Base-by-base conservation (phyloP, 2,888 invertebrate species). In the Drosophila kanekoi region DNA sequence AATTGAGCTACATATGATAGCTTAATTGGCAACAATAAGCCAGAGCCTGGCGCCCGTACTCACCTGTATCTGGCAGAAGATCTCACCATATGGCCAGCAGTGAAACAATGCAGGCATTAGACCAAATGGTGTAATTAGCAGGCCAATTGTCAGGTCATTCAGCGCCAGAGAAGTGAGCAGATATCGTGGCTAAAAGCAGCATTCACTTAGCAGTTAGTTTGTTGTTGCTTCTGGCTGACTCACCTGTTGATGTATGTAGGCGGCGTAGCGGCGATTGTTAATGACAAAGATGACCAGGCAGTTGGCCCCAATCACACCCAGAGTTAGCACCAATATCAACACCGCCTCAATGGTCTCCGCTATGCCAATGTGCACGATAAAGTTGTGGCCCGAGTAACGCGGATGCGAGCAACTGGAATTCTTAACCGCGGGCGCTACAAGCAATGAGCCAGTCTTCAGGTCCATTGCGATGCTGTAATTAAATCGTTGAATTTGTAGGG, bases 71-170 rank as follows among this genome's bases (percentile, higher is more conserved):
- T 97, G 97, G 93, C 97, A 97, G 92, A 97, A 95, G 89, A 97
- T 95, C 93, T 97, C 97, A 59, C 97, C 97, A 93, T 96, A 97
- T 37, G 97, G 97, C 97, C 97, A 97, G 92, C 97, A 97, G 92
- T 96, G 96, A 90, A 96, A 95, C 76, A 97, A 93, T 40, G 97
- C 96, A 23, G 97, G 97, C 81, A 97, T 93, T 72, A 97, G 94
- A 64, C 97, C 97, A 89, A 97, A 96, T 28, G 97, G 97, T 54
- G 97, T 97, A 89, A 97, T 96, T 89, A 97, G 94, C 81, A 97
- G 94, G 47, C 97, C 97, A 91, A 97, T 97, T 87, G 97, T 96
- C 76, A 97, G 94, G 92, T 97, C 97, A 93, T 97, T 97, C 87
- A 97, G 94, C 35, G 97, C 97, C 91, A 97, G 93, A 64, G 97